These are phyloP conservation scores for Apantesis nais DNA, from an alignment of 2,888 invertebrate species.

Conservation along the genomic window DNA sequence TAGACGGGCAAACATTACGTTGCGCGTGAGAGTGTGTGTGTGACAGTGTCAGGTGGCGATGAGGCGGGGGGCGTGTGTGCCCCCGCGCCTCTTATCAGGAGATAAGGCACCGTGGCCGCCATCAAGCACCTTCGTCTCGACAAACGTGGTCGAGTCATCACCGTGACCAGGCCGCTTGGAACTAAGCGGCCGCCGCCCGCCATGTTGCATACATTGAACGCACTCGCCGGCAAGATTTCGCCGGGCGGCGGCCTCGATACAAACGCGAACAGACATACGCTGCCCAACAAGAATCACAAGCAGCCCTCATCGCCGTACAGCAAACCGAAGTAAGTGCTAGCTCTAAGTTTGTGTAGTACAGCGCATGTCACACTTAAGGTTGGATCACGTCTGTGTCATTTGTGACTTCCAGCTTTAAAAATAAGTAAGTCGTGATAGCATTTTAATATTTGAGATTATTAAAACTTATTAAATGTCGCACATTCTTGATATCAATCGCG, in stretches of 20 bases:
- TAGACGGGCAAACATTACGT: slow-evolving; percentile 58
- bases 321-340: slow-evolving; percentile 80
- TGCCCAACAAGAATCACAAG: slow-evolving; percentile 83
- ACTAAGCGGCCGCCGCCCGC: slow-evolving; percentile 88
- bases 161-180: slow-evolving; percentile 80
- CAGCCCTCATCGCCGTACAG: slow-evolving; percentile 79
- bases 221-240: slow-evolving; percentile 95
- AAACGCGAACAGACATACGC: slow-evolving; percentile 88
- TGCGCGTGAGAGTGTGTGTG: slow-evolving; percentile 64
- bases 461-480: not conserved
- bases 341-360: slow-evolving; percentile 21
- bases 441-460: not conserved
- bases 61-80: slow-evolving; percentile 81
- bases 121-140: slow-evolving; percentile 66
- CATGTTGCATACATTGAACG: slow-evolving; percentile 95
- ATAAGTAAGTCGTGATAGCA: not conserved
- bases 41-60: slow-evolving; percentile 81
- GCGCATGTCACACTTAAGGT: slow-evolving; percentile 1
- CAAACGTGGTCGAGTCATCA: slow-evolving; percentile 75
- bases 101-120: slow-evolving; percentile 80
- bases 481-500: slow-evolving; percentile 26
- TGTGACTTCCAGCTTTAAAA: not conserved
- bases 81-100: slow-evolving; percentile 84
- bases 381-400: not conserved
- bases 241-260: slow-evolving; percentile 90